Percentiles rank a stretch among this genome's conserved stretches.
These are phyloP conservation scores for Platycheirus albimanus DNA, from an alignment of 2,888 invertebrate genomes.

Conservation along the genomic window DNA sequence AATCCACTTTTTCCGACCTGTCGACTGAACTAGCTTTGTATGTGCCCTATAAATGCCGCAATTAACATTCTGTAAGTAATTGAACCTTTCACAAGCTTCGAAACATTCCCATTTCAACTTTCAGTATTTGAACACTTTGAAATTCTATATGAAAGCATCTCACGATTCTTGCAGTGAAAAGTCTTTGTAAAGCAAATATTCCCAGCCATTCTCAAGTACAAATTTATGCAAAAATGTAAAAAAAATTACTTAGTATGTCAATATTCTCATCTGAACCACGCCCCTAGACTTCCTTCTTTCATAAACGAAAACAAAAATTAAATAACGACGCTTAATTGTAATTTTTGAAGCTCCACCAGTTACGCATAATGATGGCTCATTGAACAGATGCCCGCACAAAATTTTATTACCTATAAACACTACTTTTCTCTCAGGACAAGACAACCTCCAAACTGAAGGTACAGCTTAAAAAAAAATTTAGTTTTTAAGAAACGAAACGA, in stretches of 20 bases:
- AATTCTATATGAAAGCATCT: no score
- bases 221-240: no score
- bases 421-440: conserved; percentile 34
- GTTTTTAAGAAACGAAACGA: conserved; percentile 25
- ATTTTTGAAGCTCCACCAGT: conserved; percentile 61
- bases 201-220: background rate
- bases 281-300: background rate
- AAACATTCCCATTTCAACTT: no score
- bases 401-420: conserved; percentile 68
- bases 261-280: conserved; percentile 26
- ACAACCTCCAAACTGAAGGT: conserved; percentile 58
- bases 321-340: conserved; percentile 52
- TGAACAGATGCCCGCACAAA: conserved; percentile 63
- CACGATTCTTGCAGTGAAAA: no score
- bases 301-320: conserved; percentile 30
- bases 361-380: conserved; percentile 61
- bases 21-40: no score
- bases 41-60: no score
- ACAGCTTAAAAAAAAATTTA: background rate
- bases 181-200: no score
- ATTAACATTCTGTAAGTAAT: no score
- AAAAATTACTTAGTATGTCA: conserved; percentile 33
- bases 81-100: no score
- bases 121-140: no score
- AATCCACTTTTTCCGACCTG: no score